These are phyloP conservation scores for Cochlearius cochlearius DNA, from an alignment of 2,113 vertebrate genomes.

Conservation along the genomic window DNA sequence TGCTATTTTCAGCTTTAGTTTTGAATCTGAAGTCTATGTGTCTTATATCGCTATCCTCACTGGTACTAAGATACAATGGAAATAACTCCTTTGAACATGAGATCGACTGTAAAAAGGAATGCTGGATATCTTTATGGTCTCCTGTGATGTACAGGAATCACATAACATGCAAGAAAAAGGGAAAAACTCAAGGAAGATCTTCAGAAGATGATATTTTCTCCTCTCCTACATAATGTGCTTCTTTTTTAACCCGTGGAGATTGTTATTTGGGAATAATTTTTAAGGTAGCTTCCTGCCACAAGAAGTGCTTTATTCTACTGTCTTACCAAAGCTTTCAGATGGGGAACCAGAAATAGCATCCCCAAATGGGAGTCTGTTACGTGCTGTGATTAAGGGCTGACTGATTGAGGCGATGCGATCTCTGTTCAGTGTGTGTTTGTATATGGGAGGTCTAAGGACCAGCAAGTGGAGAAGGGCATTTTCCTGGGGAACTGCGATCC, in stretches of 20 bases:
- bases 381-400: not conserved
- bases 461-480: not conserved
- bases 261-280: not conserved
- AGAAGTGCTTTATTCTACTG: not conserved
- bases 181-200: not conserved
- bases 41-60: not conserved
- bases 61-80: not conserved
- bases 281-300: not conserved
- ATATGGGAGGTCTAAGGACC: not conserved
- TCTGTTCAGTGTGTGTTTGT: not conserved
- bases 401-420: fast-evolving
- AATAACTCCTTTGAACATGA: not conserved
- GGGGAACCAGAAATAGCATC: not conserved
- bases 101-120: not conserved
- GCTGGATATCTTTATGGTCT: not conserved
- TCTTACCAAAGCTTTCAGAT: not conserved
- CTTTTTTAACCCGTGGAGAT: not conserved
- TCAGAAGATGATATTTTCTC: not conserved
- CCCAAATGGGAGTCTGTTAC: not conserved
- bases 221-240: not conserved
- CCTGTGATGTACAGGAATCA: not conserved
- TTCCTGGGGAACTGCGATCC: not conserved
- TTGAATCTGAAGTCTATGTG: not conserved
- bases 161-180: not conserved
- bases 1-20: not conserved